Base-by-base conservation (phyloP, 2,797 vertebrate genomes). In the Pangasius larnaudii region DNA sequence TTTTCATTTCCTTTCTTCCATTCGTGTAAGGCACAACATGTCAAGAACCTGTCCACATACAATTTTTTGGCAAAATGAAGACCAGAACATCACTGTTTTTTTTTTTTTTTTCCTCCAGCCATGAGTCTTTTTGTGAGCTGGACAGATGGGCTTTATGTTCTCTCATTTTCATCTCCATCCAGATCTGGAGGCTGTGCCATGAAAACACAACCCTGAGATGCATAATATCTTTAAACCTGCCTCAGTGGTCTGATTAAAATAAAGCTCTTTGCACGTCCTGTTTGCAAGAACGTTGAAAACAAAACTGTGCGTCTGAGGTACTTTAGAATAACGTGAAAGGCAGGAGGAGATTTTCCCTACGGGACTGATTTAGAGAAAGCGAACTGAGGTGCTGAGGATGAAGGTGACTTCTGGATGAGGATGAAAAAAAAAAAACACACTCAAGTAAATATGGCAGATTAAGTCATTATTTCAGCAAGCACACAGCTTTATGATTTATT, bases 381-480 rank as follows among this genome's bases (percentile, higher is more conserved):
- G 36, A 61, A 49, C 14, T 49, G 59, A 49, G 30, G 59, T 33
- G 22, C 53, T 65, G 53, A 80, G 81, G 71, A 86, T 69, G 24
- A 85, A 63, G 87, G 74, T 89, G 86, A 53, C 61, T 63, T 80
- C 87, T 86, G 74, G 63, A 89, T 86, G 14, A 22, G 4, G 79
- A 81, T 39, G 24, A 33, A 33, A 79, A 51, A 42, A 49, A 51
- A 71, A 88, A 56, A 39, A 51, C 3, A 63, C 19, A 67, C 36
- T 56, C 42, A 85, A 71, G 87, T 88, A 86, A 89, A 90, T 74
- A 80, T 61, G 63, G 85, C 87, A 84, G 84, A 83, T 89, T 88
- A 89, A 84, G 53, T 84, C 77, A 87, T 79, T 53, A 81, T 87
- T 59, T 89, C 69, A 59, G 59, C 36, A 74, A 81, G 51, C 51